Evolutionary conservation across 2,113 vertebrate genomes (phyloP).

Genomic region (Triplophysa dalaica): DNA sequence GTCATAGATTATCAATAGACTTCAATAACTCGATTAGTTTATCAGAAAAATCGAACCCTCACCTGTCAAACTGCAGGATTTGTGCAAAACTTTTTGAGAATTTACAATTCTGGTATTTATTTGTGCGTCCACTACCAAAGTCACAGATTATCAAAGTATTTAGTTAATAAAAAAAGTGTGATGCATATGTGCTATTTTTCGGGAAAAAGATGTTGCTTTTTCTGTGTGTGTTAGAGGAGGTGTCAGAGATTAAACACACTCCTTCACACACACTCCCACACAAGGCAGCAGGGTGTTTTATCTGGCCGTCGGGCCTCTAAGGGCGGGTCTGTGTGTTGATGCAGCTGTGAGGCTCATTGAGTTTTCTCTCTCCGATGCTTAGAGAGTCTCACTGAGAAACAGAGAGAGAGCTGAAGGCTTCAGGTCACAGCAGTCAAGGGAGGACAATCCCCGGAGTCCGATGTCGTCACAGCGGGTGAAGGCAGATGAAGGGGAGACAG

Average conservation of each 20-base stretch:
- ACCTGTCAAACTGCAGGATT: not conserved
- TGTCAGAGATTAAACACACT: constrained; percentile 37
- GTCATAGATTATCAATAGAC: no score
- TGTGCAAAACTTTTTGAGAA: no score
- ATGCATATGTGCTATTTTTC: not conserved
- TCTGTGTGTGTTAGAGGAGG: not conserved
- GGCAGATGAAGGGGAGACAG: constrained; percentile 21
- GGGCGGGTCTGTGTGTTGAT: constrained; percentile 53
- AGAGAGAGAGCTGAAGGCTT: constrained; percentile 25
- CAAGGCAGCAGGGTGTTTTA: constrained; percentile 63
- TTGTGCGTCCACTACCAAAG: not conserved
- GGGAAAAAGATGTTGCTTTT: not conserved
- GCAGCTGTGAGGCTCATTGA: constrained; percentile 70
- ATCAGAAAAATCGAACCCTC: not conserved
- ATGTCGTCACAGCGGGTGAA: not conserved
- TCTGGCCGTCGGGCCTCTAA: constrained; percentile 54
- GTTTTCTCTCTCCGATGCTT: constrained; percentile 57
- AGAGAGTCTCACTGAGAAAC: constrained; percentile 57
- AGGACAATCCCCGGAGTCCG: constrained; percentile 17
- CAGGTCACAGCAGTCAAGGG: constrained; percentile 6
- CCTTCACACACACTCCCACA: constrained; percentile 1
- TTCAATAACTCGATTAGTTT: not conserved
- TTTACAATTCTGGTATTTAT: not conserved
- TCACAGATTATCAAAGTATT: not conserved
- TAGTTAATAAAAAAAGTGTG: not conserved